These are phyloP conservation scores for Calliphora vicina DNA, from an alignment of 1,140 invertebrate species.

Conservation along the genomic window DNA sequence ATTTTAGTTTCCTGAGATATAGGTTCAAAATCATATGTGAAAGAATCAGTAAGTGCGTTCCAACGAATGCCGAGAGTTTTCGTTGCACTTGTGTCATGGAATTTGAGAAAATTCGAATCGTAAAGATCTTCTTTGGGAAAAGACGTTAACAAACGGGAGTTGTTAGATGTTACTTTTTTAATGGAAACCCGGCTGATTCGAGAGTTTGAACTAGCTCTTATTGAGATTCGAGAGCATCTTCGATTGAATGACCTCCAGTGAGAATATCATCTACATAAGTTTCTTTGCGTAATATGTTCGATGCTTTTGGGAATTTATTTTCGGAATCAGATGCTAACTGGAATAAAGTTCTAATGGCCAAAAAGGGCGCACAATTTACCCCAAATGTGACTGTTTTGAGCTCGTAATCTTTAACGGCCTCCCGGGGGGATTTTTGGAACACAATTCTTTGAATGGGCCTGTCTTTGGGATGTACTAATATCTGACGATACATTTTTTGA, in stretches of 20 bases:
- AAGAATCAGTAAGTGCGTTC: not conserved
- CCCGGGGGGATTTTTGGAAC: too few relatives aligned
- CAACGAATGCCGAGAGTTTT: not conserved
- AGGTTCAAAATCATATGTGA: not conserved
- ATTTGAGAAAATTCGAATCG: not conserved
- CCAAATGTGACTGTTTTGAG: slow-evolving; percentile 5
- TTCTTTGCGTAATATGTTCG: not conserved
- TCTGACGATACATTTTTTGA: slow-evolving; percentile 35
- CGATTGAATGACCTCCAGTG: not conserved
- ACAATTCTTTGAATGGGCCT: too few relatives aligned
- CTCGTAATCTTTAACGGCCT: too few relatives aligned
- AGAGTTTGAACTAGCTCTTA: not conserved
- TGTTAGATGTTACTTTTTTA: not conserved
- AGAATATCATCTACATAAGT: slow-evolving; percentile 30
- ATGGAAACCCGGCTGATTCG: not conserved
- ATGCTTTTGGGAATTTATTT: not conserved
- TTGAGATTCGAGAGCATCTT: not conserved
- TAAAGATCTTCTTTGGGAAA: not conserved
- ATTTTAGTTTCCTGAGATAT: not conserved
- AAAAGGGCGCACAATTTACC: slow-evolving; percentile 3
- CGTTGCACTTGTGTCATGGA: not conserved
- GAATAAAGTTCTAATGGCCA: not conserved
- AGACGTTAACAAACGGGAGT: not conserved
- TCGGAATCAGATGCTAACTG: not conserved
- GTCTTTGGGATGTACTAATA: not conserved